Base-by-base conservation (phyloP, 2,888 invertebrate species). In the Parochlus steinenii region DNA sequence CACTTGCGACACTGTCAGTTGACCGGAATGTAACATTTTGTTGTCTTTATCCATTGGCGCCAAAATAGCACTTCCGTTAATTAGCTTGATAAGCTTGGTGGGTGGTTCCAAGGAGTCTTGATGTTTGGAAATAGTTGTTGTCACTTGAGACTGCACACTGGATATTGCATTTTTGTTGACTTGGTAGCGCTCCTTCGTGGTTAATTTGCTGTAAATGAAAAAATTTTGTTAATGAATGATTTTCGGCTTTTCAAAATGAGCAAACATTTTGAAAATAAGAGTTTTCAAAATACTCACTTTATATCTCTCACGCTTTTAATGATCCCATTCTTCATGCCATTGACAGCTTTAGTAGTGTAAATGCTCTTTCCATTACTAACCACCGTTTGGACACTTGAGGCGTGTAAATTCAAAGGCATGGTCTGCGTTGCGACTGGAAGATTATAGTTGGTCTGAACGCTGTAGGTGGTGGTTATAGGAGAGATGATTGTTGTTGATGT, bases 51-150 rank as follows among this genome's bases (percentile, higher is more conserved):
- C 44, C 31, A 47, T 41, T 18, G 43, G 41, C 11, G 46, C 42
- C 16, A 46, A 33, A 22, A 46, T 41, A 14, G 39, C 37, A 33
- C 31, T 42, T 2, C 48, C 46, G 38, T 49, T 52, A 18, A 48
- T 48, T 14, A 52, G 45, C 42, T 53, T 53, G 34, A 52, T 48
- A 17, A 50, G 47, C 44, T 53, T 53, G 10, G 51, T 46, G 6
- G 51, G 49, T 36, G 50, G 51, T 43, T 51, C 50, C 27, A 46
- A 45, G 37, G 16, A 30, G 4, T 36, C 34, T 31, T 31, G 4
- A 8, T 22, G 3, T 6, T 8, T 3, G 25, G 18, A 14, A n/a
- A 10, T 15, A 4, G 25, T 16, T 31, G 31, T 20, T 27, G 33
- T 33, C 18, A 33, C 8, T 24, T 32, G 32, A 15, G 32, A 7